Evolutionary conservation across 2,888 invertebrate species (phyloP), one percentile per base, ranked within the genome.

Genomic region (Cistogaster globosa): DNA sequence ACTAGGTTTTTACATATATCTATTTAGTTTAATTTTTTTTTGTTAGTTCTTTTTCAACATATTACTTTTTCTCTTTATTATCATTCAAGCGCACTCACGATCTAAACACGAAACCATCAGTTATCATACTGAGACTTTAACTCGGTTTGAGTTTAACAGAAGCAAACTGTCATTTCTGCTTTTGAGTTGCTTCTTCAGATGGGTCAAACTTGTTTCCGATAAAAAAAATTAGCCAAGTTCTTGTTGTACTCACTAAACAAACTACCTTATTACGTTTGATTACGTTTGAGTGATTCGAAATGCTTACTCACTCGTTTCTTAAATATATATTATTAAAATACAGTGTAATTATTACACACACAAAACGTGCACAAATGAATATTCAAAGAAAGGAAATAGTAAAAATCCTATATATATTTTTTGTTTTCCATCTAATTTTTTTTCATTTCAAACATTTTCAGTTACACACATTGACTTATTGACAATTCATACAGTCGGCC

Each of bases 101-200:
- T 90, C 91, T 90, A 90, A 89, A 91, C 91, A 90, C 90, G 90
- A 91, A 90, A 91, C 90, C 91, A 90, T 90, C 90, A 90, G 90
- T 90, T 88, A 89, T 88, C 90, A 89, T 89, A 92, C 91, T 92
- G 90, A 92, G 88, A 88, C 89, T 88, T 88, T 87, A 88, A 88
- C 88, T 88, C 89, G 88, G 89, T 90, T 91, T 89, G 89, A 90
- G 90, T 90, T 90, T 90, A 89, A 89, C 90, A 88, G 88, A 87
- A 79, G 86, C 83, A 77, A 85, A 81, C 86, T 83, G 42, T 18
- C 83, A 67, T 84, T 55, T 67, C 63, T 58, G 71, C 48, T 36
- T 68, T 36, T 71, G 20, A 71, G 45, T 67, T 85, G 65, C 58
- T 57, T 76, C 58, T 63, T 79, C 86, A 81, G 68, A 48, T 68